Evolutionary conservation across 1,140 invertebrate genomes (phyloP), one percentile per base, ranked within the genome.

Genomic region (Zophobas morio): DNA sequence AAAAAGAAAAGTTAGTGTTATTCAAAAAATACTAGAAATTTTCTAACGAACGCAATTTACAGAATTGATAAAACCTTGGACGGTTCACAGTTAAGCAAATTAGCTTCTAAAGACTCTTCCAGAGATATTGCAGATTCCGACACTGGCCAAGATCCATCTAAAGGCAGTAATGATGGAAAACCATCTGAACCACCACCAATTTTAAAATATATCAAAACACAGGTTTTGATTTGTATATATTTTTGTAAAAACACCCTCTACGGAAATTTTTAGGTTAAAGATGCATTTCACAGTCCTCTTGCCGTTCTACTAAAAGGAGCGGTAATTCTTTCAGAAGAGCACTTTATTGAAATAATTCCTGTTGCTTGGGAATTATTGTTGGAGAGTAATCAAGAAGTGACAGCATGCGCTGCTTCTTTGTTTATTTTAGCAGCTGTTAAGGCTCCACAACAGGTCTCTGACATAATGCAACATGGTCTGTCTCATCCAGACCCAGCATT

Each of bases 281-380:
- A 95, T 75, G 90, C 97, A 8, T 98, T 98, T 81, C 97, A 99
- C 84, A 92, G 94, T 60, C 96, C 97, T 0, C 86, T 99, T 53
- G 95, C 96, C 0, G 91, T 94, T 0, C 86, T 99, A 54, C 90
- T 97, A 0, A 99, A 99, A 89, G 95, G 96, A 1, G 96, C 96
- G 0, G 94, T 97, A 0, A 92, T 98, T 1, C 89, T 99, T 82
- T 89, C 91, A 5, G 96, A 97, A 81, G 96, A 98, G 47, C 89
- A 95, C 78, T 97, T 98, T 81, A 89, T 94, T 20, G 95, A 98
- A 78, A 92, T 97, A 3, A 89, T 99, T 56, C 93, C 95, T 0
- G 93, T 98, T 2, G 95, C 96, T 1, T 99, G 98, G 98, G 95
- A 98, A 84, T 88, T 99, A 1, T 87, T 99, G 1, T 86, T 99